Evolutionary conservation across 2,797 vertebrate genomes (phyloP).

Genomic region (Hoplostethus atlanticus): DNA sequence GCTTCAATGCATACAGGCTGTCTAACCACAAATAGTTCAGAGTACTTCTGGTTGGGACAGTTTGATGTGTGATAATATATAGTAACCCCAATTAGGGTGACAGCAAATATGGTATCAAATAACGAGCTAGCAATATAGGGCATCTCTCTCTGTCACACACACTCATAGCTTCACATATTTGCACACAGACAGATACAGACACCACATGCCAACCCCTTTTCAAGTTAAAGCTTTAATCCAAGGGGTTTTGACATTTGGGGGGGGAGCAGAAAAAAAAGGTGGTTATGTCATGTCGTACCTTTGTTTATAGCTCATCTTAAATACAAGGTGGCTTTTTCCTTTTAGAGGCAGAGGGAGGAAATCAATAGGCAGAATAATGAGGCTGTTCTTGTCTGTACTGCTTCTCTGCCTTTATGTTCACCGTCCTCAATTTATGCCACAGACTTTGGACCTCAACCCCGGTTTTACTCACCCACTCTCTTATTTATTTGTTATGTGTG

Average conservation of each 20-base stretch:
- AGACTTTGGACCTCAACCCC: conserved; percentile 54
- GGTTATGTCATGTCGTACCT: conserved; percentile 62
- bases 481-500: conserved; percentile 56
- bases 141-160: conserved; percentile 1
- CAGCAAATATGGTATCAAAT: background rate
- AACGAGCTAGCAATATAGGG: background rate
- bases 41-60: conserved; percentile 12
- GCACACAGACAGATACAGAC: background rate
- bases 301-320: conserved; percentile 79
- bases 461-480: conserved; percentile 64
- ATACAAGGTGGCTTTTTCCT: conserved; percentile 64
- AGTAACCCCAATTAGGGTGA: background rate
- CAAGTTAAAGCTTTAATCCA: conserved; percentile 45
- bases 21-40: conserved; percentile 6
- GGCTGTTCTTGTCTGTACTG: conserved; percentile 56
- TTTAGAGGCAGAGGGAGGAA: conserved; percentile 62
- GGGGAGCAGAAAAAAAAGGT: conserved; percentile 46
- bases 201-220: conserved; percentile 20
- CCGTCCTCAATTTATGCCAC: conserved; percentile 71
- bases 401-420: conserved; percentile 61
- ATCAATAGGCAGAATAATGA: conserved; percentile 84
- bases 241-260: conserved; percentile 32
- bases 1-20: background rate
- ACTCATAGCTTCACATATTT: background rate
- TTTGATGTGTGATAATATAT: conserved; percentile 30